phyloP scores from a whole-genome alignment of 23 tunicate genomes.

The Phallusia fumigata region DNA sequence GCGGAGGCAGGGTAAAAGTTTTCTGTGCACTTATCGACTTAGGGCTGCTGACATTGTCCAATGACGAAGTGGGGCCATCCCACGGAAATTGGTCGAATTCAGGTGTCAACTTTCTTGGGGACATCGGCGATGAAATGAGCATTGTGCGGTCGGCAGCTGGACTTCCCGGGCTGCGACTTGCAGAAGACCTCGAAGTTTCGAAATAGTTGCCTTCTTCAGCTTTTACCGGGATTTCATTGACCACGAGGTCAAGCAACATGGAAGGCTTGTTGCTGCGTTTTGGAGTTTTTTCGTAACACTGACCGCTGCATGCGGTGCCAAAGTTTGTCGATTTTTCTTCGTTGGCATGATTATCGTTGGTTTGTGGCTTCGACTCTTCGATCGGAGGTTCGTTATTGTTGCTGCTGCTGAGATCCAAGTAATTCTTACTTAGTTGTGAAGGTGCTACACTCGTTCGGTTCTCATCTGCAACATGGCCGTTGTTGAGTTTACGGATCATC shows the following conservation, averaged over 20 bases:
- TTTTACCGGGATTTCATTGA: background rate
- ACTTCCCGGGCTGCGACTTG: background rate
- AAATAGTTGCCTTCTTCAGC: background rate
- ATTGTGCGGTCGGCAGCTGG: background rate
- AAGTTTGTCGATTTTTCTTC: no score
- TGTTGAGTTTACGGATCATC: background rate
- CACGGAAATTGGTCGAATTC: background rate
- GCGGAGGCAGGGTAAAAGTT: background rate
- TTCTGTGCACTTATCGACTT: background rate
- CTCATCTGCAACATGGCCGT: background rate
- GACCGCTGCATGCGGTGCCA: no score
- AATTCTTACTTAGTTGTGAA: background rate
- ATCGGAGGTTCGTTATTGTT: background rate
- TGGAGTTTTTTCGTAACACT: no score
- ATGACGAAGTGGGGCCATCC: background rate
- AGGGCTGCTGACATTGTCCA: constrained; percentile 3
- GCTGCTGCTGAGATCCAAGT: background rate
- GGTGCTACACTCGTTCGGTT: background rate
- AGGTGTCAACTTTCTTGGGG: background rate
- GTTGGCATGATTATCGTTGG: no score
- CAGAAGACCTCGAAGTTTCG: background rate
- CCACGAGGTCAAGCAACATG: background rate
- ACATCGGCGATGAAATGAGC: background rate
- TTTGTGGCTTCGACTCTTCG: no score
- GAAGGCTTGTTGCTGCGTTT: background rate